phyloP scores from a whole-genome alignment of 2,797 vertebrate species.

The Pangasius macronema region DNA sequence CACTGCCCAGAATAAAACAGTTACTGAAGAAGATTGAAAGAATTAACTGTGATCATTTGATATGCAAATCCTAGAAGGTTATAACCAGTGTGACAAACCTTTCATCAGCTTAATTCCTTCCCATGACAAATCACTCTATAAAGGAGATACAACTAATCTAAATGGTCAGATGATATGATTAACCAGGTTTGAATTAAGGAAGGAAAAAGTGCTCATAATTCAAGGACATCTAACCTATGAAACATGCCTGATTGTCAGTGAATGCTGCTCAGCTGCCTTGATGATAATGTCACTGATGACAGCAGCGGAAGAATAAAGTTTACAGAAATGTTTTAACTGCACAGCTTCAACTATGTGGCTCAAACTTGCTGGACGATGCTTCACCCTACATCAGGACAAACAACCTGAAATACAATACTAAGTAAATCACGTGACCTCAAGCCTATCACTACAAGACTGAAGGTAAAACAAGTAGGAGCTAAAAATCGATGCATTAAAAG shows the following conservation, averaged over 20 bases:
- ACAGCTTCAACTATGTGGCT: neutral
- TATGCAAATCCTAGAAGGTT: neutral
- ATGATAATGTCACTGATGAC: neutral
- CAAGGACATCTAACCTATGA: neutral
- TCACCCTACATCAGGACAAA: neutral
- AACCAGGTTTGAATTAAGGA: neutral
- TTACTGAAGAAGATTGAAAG: neutral
- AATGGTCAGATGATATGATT: neutral
- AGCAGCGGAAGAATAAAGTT: neutral
- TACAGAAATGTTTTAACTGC: neutral
- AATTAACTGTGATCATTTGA: neutral
- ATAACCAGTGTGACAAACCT: neutral
- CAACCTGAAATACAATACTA: constrained; percentile 14
- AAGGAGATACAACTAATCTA: neutral
- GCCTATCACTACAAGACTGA: neutral
- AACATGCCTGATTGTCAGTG: neutral
- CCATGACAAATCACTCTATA: neutral
- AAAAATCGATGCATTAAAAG: constrained; percentile 9
- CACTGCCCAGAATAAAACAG: neutral
- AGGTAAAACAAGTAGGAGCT: constrained; percentile 13
- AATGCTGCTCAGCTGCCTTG: neutral
- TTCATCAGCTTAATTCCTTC: neutral
- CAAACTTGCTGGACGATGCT: neutral
- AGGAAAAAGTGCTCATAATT: neutral
- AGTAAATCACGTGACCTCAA: constrained; percentile 16